These are phyloP conservation scores for Drosophila quadrilineata DNA, from an alignment of 1,140 invertebrate species.

Conservation along the genomic window DNA sequence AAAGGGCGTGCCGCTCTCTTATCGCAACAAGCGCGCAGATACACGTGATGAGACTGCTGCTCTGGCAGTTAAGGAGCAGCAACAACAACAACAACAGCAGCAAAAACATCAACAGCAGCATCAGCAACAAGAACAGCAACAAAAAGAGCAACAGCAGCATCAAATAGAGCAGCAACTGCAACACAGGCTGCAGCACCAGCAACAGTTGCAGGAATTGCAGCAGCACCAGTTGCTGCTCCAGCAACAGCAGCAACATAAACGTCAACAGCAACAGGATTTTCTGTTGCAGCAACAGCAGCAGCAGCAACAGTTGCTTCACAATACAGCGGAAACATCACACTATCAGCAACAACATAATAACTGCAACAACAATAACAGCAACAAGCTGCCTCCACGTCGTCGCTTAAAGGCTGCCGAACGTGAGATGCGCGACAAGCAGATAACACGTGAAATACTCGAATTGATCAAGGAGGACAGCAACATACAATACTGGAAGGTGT, in stretches of 20 bases:
- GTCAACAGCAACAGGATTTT: conserved; percentile 37
- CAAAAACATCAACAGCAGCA: conserved; percentile 39
- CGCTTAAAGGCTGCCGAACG: conserved; percentile 74
- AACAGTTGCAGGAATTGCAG: conserved; percentile 28
- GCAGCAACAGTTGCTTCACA: conserved; percentile 39
- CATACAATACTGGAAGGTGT: conserved; percentile 80
- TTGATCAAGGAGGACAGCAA: conserved; percentile 79
- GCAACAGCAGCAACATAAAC: conserved; percentile 40
- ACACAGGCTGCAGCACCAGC: conserved; percentile 27
- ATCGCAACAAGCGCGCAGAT: conserved; percentile 71
- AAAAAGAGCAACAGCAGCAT: conserved; percentile 35
- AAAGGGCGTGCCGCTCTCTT: conserved; percentile 74
- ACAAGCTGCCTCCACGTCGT: conserved; percentile 63
- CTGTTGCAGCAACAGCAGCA: conserved; percentile 46
- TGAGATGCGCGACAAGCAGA: conserved; percentile 72
- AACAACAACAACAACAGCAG: conserved; percentile 27
- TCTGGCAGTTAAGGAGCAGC: conserved; percentile 42
- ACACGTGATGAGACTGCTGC: conserved; percentile 34
- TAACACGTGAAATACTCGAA: conserved; percentile 79
- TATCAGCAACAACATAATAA: conserved; percentile 45
- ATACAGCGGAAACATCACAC: conserved; percentile 61
- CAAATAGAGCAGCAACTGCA: conserved; percentile 32
- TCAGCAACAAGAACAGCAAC: conserved; percentile 35
- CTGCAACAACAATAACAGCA: conserved; percentile 13
- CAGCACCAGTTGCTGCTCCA: conserved; percentile 41